Evolutionary conservation across 2,797 vertebrate species (phyloP).

Genomic region (Simalia tracyae): DNA sequence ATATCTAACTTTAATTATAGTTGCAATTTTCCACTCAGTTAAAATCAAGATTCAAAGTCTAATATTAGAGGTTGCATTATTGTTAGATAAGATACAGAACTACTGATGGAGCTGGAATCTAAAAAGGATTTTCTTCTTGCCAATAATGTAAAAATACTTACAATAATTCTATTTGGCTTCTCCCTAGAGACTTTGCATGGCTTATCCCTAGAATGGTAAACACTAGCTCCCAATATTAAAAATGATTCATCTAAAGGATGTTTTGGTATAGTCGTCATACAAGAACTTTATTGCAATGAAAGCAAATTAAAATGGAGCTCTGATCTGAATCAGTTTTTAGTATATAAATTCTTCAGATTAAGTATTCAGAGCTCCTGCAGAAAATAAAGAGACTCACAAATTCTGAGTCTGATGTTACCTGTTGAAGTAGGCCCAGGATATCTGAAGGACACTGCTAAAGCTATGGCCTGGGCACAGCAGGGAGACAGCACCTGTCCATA

Average conservation of each 20-base stretch:
- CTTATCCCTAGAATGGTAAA: not conserved
- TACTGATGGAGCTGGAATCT: not conserved
- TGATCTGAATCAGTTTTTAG: not conserved
- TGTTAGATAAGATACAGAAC: constrained; percentile 30
- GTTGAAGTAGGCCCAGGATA: not conserved
- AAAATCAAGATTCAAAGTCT: constrained; percentile 39
- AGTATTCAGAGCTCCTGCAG: not conserved
- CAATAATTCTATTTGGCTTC: constrained; percentile 23
- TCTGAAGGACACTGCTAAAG: not conserved
- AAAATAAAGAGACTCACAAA: not conserved
- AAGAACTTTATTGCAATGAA: constrained; percentile 4
- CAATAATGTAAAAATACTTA: constrained; percentile 39
- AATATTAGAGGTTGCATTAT: constrained; percentile 46
- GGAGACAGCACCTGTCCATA: not conserved
- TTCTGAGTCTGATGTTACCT: not conserved
- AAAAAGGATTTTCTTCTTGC: constrained; percentile 23
- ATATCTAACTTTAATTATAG: constrained; percentile 35
- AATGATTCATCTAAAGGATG: not conserved
- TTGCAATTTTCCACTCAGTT: constrained; percentile 39
- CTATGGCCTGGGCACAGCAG: not conserved
- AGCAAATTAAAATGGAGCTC: not conserved
- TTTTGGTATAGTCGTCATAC: not conserved
- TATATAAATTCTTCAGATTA: not conserved
- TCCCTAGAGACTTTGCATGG: constrained; percentile 10
- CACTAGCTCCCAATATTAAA: not conserved